Conservation (phyloP, 2,113 vertebrate genomes). For the Dicaeum eximium region DNA sequence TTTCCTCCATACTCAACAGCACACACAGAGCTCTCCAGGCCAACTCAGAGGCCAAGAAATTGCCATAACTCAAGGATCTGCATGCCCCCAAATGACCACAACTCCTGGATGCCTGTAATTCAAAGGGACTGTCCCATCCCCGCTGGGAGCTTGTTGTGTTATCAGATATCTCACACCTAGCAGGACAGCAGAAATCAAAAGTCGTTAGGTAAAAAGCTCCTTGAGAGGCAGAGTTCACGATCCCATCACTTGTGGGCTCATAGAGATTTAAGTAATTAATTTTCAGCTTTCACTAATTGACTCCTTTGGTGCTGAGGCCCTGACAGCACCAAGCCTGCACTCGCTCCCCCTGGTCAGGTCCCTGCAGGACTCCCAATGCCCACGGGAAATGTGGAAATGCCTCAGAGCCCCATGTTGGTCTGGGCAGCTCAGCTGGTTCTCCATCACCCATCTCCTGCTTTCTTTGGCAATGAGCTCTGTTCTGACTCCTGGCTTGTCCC, state of each 20-base stretch:
- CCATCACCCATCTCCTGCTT: background rate
- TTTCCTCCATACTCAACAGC: background rate
- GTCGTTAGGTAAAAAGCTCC: background rate
- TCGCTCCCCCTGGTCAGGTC: accelerated
- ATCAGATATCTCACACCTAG: accelerated
- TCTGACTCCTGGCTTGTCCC: background rate
- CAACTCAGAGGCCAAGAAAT: background rate
- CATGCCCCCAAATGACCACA: background rate
- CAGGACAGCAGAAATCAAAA: background rate
- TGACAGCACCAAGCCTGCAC: background rate
- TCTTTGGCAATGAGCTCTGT: accelerated
- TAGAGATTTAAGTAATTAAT: background rate
- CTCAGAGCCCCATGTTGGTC: accelerated
- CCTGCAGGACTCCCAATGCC: background rate
- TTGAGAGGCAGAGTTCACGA: background rate
- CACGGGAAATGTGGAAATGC: background rate
- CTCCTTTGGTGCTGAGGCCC: background rate
- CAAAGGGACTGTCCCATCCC: background rate
- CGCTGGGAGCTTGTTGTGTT: accelerated
- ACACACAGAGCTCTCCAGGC: background rate
- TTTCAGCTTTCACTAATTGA: background rate
- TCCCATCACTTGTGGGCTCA: background rate
- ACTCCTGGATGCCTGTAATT: background rate
- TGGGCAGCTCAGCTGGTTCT: background rate
- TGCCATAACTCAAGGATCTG: background rate